A percentile compares a stretch with the other conserved stretches of the same genome.
Evolutionary conservation across 2,113 vertebrate species (phyloP).

Genomic region (Bubo blakistoni): DNA sequence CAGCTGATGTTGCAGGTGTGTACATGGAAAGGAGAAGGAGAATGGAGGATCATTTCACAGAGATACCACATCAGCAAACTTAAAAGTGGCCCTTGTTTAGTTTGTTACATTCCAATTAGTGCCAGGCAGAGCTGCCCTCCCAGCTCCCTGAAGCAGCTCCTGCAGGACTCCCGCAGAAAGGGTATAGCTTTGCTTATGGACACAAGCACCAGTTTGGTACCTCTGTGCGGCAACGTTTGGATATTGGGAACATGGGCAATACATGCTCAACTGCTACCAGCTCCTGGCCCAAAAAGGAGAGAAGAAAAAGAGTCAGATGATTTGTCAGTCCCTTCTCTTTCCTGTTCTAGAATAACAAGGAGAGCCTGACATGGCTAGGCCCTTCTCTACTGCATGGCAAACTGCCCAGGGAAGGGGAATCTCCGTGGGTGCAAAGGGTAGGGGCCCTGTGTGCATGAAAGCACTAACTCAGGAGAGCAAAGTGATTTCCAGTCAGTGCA

Average conservation of each 20-base stretch:
- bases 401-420: neutral
- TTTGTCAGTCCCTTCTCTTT: neutral
- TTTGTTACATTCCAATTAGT: slow-evolving; percentile 1
- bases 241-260: neutral
- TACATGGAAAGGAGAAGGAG: neutral
- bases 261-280: slow-evolving; percentile 32
- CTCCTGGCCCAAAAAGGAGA: slow-evolving; percentile 30
- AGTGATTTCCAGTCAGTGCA: slow-evolving; percentile 46
- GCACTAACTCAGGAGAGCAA: slow-evolving; percentile 45
- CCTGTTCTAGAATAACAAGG: neutral
- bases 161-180: neutral
- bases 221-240: neutral
- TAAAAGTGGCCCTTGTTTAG: neutral
- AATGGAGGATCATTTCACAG: neutral
- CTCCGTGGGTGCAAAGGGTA: neutral
- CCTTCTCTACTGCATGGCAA: neutral
- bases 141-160: neutral
- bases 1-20: neutral
- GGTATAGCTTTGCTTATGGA: neutral
- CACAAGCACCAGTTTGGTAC: neutral
- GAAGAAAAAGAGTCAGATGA: neutral
- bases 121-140: slow-evolving; percentile 7
- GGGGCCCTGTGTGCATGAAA: neutral
- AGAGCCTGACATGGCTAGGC: neutral
- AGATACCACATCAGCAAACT: neutral